Base-by-base conservation (phyloP, 2,888 invertebrate genomes). In the Heliconius hortense region DNA sequence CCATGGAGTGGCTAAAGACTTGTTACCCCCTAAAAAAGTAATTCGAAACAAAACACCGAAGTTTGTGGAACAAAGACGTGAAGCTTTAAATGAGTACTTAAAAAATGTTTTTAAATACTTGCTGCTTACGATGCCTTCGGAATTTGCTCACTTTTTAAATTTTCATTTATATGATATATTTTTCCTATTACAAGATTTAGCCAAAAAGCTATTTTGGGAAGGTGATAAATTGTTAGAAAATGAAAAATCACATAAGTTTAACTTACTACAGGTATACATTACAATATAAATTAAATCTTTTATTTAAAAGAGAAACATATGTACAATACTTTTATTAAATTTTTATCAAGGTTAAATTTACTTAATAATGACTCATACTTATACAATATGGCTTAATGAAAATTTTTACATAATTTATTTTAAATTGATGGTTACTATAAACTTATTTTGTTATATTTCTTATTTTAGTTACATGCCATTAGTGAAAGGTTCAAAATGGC, bases 1-100 rank as follows among this genome's bases (percentile, higher is more conserved):
- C 72, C 78, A 81, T 77, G 82, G 82, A 31, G 78, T 82, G 5
- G 96, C 97, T 11, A 97, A 97, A 86, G 97, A 97, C 83, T 94
- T 98, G 77, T 91, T 99, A 24, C 99, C 99, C 18, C 98, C 98
- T 0, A 99, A 99, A 90, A 98, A 98, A 92, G 95, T 98, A 5
- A 96, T 98, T 82, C 96, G 98, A 1, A 98, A 98, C 86, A 97
- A 97, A 89, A 97, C 97, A 79, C 97, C 97, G 0, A 94, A 96
- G 75, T 99, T 99, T 87, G 95, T 99, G 2, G 85, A 85, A 86
- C 80, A 80, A 74, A 80, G 80, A 59, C 80, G 80, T 15, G 80
- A 80, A 72, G 80, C 80, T 28, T 72, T 80, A 63, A 78, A 80
- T 72, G 80, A 78, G 21, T 78, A 77, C 71, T 31, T 74, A 35